Evolutionary conservation across 2,113 vertebrate species (phyloP).

Genomic region (Crotalus horridus): DNA sequence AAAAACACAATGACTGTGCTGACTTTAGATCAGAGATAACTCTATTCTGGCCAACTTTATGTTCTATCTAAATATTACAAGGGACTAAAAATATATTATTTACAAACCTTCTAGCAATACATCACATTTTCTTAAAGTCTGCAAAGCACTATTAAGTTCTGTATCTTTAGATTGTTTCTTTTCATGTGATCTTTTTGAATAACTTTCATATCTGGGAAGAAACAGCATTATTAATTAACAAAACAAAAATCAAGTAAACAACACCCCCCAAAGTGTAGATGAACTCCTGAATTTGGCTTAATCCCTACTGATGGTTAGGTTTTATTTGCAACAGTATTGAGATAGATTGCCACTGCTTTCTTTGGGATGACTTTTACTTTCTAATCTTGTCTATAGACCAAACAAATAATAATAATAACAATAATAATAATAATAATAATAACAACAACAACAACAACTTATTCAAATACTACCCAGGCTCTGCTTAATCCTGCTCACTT

Average conservation of each 20-base stretch:
- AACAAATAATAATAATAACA: not conserved
- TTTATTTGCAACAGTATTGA: not conserved
- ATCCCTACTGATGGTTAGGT: not conserved
- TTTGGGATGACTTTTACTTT: not conserved
- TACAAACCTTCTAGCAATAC: slow-evolving; percentile 71
- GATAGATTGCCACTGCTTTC: not conserved
- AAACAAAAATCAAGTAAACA: not conserved
- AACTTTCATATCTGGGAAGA: slow-evolving; percentile 56
- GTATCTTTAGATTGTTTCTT: slow-evolving; percentile 52
- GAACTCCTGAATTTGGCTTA: not conserved
- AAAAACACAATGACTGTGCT: not conserved
- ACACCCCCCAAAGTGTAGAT: not conserved
- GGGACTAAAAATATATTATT: slow-evolving; percentile 11
- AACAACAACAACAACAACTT: not conserved
- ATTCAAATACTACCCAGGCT: not conserved
- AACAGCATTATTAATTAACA: slow-evolving; percentile 27
- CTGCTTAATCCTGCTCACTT: not conserved
- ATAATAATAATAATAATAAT: no score
- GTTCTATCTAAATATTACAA: slow-evolving; percentile 35
- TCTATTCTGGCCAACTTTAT: not conserved
- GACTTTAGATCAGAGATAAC: not conserved
- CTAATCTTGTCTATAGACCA: not conserved
- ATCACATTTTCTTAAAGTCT: slow-evolving; percentile 40
- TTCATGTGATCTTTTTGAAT: slow-evolving; percentile 35
- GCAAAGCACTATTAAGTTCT: slow-evolving; percentile 34